Evolutionary conservation across 1,140 invertebrate species (phyloP).

Genomic region (Papilio dardanus): DNA sequence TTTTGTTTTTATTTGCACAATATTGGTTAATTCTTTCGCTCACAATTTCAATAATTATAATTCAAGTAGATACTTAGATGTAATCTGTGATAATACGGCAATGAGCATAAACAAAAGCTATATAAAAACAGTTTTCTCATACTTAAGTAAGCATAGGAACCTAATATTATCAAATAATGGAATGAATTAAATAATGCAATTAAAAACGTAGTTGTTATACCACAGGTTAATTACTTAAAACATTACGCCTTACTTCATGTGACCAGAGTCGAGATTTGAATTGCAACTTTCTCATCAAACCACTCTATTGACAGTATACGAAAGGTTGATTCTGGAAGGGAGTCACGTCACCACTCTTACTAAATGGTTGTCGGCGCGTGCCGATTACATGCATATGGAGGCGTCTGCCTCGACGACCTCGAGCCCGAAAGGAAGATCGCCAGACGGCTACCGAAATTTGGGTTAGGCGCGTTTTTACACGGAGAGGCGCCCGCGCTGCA

Average conservation of each 20-base stretch:
- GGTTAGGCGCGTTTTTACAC: constrained; percentile 73
- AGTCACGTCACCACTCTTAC: not conserved
- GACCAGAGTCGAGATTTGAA: not conserved
- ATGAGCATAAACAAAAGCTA: not conserved
- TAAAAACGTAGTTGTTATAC: not conserved
- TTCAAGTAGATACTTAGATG: not conserved
- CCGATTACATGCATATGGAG: constrained; percentile 50
- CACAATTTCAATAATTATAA: not conserved
- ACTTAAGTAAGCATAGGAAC: not conserved
- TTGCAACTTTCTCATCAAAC: not conserved
- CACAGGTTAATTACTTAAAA: not conserved
- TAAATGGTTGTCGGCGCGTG: constrained; percentile 50
- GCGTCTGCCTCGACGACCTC: constrained; percentile 41
- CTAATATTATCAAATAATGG: not conserved
- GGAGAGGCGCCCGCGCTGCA: constrained; percentile 67
- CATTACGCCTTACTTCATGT: not conserved
- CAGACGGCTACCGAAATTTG: constrained; percentile 78
- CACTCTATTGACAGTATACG: not conserved
- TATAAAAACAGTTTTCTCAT: not conserved
- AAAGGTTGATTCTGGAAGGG: not conserved
- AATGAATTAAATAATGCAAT: not conserved
- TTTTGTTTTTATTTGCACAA: not conserved
- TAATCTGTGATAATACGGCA: not conserved
- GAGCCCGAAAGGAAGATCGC: constrained; percentile 55
- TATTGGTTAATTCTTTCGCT: not conserved